A percentile compares a stretch with the other conserved stretches of the same genome.
phyloP scores from a whole-genome alignment of 2,113 vertebrate genomes.

The Cryptomyrus ogoouensis region DNA sequence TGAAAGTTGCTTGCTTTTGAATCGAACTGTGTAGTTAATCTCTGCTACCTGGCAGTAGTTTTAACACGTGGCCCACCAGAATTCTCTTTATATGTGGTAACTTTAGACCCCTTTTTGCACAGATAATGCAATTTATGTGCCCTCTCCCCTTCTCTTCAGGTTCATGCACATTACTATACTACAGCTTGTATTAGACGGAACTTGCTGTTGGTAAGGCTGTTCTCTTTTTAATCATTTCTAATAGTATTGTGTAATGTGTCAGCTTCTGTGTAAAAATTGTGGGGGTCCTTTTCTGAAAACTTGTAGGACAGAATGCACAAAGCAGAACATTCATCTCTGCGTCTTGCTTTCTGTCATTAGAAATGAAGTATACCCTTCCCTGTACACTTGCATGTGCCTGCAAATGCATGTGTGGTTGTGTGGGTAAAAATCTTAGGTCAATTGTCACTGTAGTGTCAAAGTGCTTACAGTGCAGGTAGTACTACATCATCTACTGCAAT shows the following conservation, averaged over 20 bases:
- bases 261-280: background rate
- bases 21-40: background rate
- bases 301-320: background rate
- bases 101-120: background rate
- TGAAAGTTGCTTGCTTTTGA: background rate
- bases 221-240: background rate
- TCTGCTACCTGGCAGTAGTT: background rate
- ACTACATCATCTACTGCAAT: conserved; percentile 96
- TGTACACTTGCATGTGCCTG: background rate
- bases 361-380: background rate
- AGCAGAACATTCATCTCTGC: background rate
- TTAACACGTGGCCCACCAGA: background rate
- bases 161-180: background rate
- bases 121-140: background rate
- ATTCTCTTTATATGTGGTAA: background rate
- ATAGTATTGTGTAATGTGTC: background rate
- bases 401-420: background rate
- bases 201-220: background rate
- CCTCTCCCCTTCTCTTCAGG: background rate
- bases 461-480: conserved; percentile 99
- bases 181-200: background rate
- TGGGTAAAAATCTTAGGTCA: background rate
- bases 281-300: background rate
- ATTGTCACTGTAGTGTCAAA: conserved; percentile 95
- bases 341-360: background rate